Conservation (phyloP, 2,888 invertebrate species). For the Dromius quadrimaculatus region DNA sequence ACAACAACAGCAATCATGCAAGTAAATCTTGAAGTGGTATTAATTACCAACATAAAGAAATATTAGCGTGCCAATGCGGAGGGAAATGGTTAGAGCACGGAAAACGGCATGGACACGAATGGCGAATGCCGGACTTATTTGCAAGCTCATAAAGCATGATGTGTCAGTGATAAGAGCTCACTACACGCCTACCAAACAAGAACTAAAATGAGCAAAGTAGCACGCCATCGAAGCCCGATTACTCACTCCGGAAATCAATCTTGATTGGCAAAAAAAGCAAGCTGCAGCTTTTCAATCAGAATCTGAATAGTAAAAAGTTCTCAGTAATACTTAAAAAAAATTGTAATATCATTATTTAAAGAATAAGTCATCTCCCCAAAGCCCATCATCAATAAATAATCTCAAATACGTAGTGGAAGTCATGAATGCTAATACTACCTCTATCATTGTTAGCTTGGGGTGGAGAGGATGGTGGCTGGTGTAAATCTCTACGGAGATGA, state of each 20-base stretch:
- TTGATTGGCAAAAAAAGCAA: no score
- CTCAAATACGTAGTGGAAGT: no score
- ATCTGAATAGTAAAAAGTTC: no score
- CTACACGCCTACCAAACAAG: neutral
- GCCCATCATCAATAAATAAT: no score
- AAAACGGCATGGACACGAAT: conserved; percentile 41
- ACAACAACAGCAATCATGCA: neutral
- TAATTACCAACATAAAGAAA: neutral
- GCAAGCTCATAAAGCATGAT: conserved; percentile 42
- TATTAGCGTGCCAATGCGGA: neutral
- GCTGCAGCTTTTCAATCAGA: no score
- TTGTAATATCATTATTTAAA: no score
- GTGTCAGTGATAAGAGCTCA: conserved; percentile 24
- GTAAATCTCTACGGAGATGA: no score
- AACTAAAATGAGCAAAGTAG: neutral
- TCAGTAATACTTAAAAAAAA: no score
- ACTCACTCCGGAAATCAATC: conserved; percentile 14
- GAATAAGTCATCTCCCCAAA: no score
- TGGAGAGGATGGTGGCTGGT: no score
- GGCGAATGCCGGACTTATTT: conserved; percentile 41
- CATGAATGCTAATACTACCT: no score
- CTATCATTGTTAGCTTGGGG: no score
- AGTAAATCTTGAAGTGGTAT: neutral
- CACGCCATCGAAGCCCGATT: conserved; percentile 10
- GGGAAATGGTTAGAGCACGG: conserved; percentile 38